Conservation (phyloP, 2,797 vertebrate species). For the Pangasius mekongensis region DNA sequence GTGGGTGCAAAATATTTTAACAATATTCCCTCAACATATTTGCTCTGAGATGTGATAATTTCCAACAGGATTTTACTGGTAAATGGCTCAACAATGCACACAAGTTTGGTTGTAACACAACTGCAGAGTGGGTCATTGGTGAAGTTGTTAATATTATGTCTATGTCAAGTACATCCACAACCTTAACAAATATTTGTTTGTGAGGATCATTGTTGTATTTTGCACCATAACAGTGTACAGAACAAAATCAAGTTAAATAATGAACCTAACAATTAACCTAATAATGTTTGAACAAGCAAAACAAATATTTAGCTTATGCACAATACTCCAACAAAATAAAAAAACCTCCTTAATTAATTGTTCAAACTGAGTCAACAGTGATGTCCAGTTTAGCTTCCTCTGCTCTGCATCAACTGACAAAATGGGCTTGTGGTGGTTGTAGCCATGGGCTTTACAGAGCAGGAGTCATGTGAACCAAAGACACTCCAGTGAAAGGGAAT, state of each 20-base stretch:
- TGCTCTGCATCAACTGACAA: background rate
- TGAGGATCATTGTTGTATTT: background rate
- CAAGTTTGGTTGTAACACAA: background rate
- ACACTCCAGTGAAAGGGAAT: background rate
- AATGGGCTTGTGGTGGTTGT: constrained; percentile 16
- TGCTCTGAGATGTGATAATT: background rate
- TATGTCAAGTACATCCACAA: background rate
- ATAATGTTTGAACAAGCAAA: background rate
- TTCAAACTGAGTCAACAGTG: background rate
- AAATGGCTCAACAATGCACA: background rate
- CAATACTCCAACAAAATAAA: background rate
- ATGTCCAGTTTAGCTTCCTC: background rate
- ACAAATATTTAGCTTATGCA: background rate
- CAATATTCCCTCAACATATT: background rate
- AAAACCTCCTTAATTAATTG: background rate
- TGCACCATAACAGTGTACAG: background rate
- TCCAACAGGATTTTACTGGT: background rate
- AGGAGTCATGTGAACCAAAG: constrained; percentile 2
- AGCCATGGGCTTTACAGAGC: background rate
- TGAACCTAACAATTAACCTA: background rate
- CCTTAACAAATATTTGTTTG: constrained; percentile 1
- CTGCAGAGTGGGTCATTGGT: background rate
- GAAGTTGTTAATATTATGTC: background rate
- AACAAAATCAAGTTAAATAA: background rate
- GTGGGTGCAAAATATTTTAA: background rate